These are phyloP conservation scores for Muntiacus reevesi DNA, from an alignment of 2,113 vertebrate species.

Conservation along the genomic window DNA sequence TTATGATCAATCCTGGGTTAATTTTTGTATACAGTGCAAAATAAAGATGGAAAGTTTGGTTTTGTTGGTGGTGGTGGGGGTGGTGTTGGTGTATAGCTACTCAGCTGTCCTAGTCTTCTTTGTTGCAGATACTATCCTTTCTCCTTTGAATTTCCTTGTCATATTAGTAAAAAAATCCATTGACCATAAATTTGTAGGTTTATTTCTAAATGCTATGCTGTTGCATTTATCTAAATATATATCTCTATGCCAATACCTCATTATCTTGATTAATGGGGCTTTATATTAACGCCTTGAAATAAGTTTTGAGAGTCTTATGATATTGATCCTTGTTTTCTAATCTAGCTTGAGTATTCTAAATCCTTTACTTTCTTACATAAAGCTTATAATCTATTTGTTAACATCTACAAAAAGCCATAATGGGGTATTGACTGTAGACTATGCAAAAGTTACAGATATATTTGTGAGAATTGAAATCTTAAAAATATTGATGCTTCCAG, in stretches of 20 bases:
- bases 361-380: background rate
- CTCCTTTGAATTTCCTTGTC: background rate
- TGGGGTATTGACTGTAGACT: background rate
- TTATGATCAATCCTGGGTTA: background rate
- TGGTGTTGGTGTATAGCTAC: background rate
- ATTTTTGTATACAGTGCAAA: background rate
- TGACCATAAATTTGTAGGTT: background rate
- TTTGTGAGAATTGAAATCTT: background rate
- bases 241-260: background rate
- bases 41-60: background rate
- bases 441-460: background rate
- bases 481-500: background rate
- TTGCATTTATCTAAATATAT: background rate
- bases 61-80: background rate
- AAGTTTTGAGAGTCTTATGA: background rate
- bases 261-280: background rate
- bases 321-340: background rate
- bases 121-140: background rate
- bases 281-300: background rate
- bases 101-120: background rate
- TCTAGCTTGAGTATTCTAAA: background rate
- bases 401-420: background rate
- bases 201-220: background rate
- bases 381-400: background rate
- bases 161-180: background rate